phyloP scores from a whole-genome alignment of 2,797 vertebrate genomes.

The Mus minutoides region DNA sequence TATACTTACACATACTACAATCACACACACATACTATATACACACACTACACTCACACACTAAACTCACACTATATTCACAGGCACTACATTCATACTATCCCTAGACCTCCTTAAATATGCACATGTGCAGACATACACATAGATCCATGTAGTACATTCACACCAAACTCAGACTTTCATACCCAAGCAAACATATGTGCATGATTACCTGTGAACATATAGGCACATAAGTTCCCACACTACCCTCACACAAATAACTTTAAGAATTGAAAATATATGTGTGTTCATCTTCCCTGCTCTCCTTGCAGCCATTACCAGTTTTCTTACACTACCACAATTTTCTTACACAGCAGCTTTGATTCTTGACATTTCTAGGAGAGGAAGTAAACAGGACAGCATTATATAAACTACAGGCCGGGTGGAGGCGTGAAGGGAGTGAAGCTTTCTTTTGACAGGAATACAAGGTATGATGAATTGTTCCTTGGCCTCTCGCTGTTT shows the following conservation, averaged over 20 bases:
- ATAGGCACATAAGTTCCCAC: background rate
- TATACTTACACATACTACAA: too few relatives aligned
- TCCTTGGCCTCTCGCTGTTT: conserved; percentile 63
- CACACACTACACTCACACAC: too few relatives aligned
- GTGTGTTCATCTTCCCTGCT: background rate
- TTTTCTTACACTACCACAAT: background rate
- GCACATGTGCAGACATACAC: background rate
- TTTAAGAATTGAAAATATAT: background rate
- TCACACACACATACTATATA: background rate
- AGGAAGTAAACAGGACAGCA: conserved; percentile 58
- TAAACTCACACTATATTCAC: too few relatives aligned
- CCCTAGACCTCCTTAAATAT: background rate
- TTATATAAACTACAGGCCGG: conserved; percentile 60
- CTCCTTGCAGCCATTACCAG: background rate
- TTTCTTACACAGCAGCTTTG: background rate
- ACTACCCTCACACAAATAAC: background rate
- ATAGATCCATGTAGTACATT: background rate
- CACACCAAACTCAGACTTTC: background rate
- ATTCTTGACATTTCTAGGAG: conserved; percentile 49
- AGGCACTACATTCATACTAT: background rate
- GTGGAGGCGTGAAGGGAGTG: background rate
- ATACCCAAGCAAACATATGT: background rate
- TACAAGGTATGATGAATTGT: conserved; percentile 61
- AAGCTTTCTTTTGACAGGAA: conserved; percentile 56
- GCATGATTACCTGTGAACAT: background rate